Evolutionary conservation across 2,888 invertebrate genomes (phyloP).

Genomic region (Drosophila acutilabella): DNA sequence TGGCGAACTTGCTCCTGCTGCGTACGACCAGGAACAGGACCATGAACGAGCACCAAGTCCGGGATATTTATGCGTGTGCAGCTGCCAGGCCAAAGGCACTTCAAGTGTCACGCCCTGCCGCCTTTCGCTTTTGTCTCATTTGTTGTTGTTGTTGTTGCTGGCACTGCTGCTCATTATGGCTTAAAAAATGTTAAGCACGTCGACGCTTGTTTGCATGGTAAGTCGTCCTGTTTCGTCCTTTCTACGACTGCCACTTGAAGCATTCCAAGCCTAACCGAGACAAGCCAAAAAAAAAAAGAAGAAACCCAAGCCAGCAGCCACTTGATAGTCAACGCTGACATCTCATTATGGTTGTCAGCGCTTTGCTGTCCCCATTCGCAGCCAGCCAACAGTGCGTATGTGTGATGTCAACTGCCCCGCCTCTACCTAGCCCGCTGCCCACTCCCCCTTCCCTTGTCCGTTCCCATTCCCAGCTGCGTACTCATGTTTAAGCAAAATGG

Average conservation of each 20-base stretch:
- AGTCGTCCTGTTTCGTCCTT: slow-evolving; percentile 28
- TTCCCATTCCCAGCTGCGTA: slow-evolving; percentile 24
- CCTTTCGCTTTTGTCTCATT: slow-evolving; percentile 59
- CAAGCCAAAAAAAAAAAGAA: not conserved
- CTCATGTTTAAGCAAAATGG: slow-evolving; percentile 71
- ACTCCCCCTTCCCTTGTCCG: no score
- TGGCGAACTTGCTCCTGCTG: slow-evolving; percentile 20
- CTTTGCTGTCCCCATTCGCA: slow-evolving; percentile 46
- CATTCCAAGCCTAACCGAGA: slow-evolving; percentile 50
- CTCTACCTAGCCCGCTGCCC: not conserved
- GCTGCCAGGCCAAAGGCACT: slow-evolving; percentile 53
- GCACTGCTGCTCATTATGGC: slow-evolving; percentile 68
- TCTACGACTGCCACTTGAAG: slow-evolving; percentile 60
- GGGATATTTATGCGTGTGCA: slow-evolving; percentile 78
- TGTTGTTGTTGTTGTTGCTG: slow-evolving; percentile 1
- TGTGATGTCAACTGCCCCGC: slow-evolving; percentile 57
- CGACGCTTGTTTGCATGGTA: slow-evolving; percentile 66
- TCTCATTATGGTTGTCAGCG: slow-evolving; percentile 79
- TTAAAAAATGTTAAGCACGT: slow-evolving; percentile 78
- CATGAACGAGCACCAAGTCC: not conserved
- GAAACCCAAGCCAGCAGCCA: slow-evolving; percentile 55
- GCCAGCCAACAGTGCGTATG: slow-evolving; percentile 65
- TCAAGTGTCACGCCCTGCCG: slow-evolving; percentile 69
- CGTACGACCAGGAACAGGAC: slow-evolving; percentile 27
- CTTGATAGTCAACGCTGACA: slow-evolving; percentile 78